These are phyloP conservation scores for Mormyrus hasselquistii DNA, from an alignment of 2,797 vertebrate genomes.

Conservation along the genomic window DNA sequence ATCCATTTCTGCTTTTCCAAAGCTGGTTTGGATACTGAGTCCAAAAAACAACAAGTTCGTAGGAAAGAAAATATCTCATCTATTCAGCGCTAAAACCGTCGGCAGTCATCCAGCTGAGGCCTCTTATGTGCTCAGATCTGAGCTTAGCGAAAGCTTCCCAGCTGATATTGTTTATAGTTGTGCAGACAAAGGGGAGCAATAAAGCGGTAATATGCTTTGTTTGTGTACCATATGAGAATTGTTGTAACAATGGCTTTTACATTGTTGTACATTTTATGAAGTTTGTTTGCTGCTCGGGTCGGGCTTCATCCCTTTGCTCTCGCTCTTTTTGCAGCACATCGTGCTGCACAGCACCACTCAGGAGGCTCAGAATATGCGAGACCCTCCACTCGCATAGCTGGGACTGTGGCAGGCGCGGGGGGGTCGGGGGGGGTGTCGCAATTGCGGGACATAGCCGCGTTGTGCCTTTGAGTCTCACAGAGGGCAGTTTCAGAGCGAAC, in stretches of 20 bases:
- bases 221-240: constrained; percentile 47
- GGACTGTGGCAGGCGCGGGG: background rate
- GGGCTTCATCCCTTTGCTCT: constrained; percentile 36
- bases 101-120: constrained; percentile 35
- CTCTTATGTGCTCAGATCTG: constrained; percentile 58
- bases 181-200: constrained; percentile 50
- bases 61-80: constrained; percentile 54
- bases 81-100: constrained; percentile 50
- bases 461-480: constrained; percentile 9
- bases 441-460: background rate
- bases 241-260: constrained; percentile 52
- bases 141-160: constrained; percentile 59
- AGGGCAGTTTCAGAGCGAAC: background rate
- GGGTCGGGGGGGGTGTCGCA: background rate
- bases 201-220: constrained; percentile 58
- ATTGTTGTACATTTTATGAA: constrained; percentile 37
- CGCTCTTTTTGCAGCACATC: background rate
- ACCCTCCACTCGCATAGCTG: constrained; percentile 28
- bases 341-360: constrained; percentile 36
- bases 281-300: constrained; percentile 45
- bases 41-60: constrained; percentile 57
- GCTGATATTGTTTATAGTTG: constrained; percentile 55
- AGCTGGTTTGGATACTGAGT: constrained; percentile 58
- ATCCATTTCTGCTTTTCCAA: constrained; percentile 46
- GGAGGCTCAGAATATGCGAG: constrained; percentile 25